Evolutionary conservation across 2,797 vertebrate genomes (phyloP).

Genomic region (Cirrhinus mrigala): DNA sequence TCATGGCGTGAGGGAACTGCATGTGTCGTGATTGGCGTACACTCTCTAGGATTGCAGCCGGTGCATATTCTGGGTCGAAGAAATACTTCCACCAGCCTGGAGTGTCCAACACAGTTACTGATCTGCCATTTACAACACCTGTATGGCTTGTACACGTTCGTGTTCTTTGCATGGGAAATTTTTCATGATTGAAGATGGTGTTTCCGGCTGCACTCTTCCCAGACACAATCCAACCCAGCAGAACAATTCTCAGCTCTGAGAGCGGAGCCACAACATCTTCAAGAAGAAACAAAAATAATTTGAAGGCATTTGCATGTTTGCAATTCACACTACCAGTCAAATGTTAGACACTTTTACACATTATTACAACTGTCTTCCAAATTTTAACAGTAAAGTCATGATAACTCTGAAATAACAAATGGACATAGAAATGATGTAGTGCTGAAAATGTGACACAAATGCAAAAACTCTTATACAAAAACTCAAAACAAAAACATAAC

Average conservation of each 20-base stretch:
- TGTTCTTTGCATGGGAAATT: neutral
- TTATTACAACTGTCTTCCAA: no score
- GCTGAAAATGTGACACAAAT: no score
- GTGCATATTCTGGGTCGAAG: conserved; percentile 28
- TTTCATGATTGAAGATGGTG: conserved; percentile 24
- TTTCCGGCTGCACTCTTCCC: conserved; percentile 45
- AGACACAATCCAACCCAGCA: conserved; percentile 47
- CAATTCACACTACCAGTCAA: no score
- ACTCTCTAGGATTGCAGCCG: conserved; percentile 28
- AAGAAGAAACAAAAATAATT: no score
- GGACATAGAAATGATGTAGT: no score
- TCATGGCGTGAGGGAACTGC: conserved; percentile 60
- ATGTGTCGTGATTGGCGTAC: conserved; percentile 33
- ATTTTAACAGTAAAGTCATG: no score
- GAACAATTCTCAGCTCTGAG: conserved; percentile 25
- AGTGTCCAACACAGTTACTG: conserved; percentile 46
- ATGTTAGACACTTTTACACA: no score
- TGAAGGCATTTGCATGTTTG: no score
- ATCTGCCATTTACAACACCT: conserved; percentile 18
- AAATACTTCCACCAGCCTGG: conserved; percentile 42
- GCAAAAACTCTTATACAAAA: no score
- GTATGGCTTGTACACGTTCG: neutral
- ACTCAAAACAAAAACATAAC: no score
- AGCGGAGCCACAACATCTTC: neutral
- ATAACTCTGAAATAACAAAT: no score